phyloP scores from a whole-genome alignment of 2,888 invertebrate species.

The Lithophane socia region DNA sequence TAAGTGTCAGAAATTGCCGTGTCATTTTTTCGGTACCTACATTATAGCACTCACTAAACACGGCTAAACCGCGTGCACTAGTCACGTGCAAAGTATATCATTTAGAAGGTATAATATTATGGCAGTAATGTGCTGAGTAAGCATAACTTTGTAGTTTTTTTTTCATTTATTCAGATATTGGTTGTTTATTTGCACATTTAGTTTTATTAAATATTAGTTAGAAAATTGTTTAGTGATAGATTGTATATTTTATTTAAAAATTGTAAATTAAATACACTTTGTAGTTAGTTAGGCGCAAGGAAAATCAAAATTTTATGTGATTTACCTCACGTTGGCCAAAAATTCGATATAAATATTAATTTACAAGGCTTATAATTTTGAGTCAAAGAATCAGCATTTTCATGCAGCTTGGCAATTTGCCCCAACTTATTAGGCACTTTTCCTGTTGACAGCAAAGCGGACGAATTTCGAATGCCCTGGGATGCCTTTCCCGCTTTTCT shows the following conservation, averaged over 20 bases:
- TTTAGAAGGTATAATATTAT: constrained; percentile 1
- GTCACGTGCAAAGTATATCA: constrained; percentile 25
- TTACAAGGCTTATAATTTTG: neutral
- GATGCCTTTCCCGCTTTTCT: neutral
- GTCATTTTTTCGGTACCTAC: neutral
- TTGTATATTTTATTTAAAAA: no score
- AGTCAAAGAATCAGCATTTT: neutral
- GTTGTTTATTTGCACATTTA: no score
- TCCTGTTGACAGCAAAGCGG: neutral
- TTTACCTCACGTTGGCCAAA: neutral
- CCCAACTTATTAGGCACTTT: neutral
- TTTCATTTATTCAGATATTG: no score
- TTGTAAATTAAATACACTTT: no score
- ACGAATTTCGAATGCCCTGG: neutral
- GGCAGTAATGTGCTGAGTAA: constrained; percentile 18
- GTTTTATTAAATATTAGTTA: no score
- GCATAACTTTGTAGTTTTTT: neutral
- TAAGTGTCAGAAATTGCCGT: constrained; percentile 2
- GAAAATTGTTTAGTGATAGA: no score
- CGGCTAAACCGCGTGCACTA: neutral
- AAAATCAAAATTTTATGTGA: neutral
- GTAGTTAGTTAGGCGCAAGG: neutral
- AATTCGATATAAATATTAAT: neutral
- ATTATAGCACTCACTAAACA: neutral
- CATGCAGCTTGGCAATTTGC: neutral